Evolutionary conservation across 1,140 invertebrate genomes (phyloP).

Genomic region (Lysiphlebus fabarum): DNA sequence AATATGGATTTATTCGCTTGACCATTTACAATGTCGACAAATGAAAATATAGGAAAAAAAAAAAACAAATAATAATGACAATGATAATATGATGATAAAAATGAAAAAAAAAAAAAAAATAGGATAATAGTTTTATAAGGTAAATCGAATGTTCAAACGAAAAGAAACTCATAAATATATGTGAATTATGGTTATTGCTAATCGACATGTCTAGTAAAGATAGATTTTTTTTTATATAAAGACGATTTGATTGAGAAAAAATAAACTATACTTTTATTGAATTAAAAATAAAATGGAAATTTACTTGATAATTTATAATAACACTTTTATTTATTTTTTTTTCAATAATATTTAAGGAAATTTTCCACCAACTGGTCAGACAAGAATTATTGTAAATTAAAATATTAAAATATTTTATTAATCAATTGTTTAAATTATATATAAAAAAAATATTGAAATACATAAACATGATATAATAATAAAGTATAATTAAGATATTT

Average conservation of each 20-base stretch:
- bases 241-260: constrained; percentile 15
- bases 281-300: not conserved
- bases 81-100: not conserved
- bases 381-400: too few relatives aligned
- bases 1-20: constrained; percentile 28
- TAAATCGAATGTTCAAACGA: constrained; percentile 28
- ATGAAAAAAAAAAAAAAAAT: not conserved
- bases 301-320: not conserved
- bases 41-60: not conserved
- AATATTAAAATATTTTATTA: too few relatives aligned
- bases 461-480: too few relatives aligned
- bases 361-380: too few relatives aligned
- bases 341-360: not conserved
- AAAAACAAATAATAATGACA: not conserved
- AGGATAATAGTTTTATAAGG: constrained; percentile 16
- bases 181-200: constrained; percentile 27
- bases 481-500: too few relatives aligned
- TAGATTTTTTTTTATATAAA: constrained; percentile 4
- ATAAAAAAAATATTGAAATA: too few relatives aligned
- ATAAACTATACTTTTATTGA: not conserved
- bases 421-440: too few relatives aligned
- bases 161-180: constrained; percentile 20
- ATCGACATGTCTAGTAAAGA: constrained; percentile 3
- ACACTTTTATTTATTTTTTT: not conserved
- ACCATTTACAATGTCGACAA: not conserved